Conservation (phyloP, 2,797 vertebrate species). For the Falco columbarius region DNA sequence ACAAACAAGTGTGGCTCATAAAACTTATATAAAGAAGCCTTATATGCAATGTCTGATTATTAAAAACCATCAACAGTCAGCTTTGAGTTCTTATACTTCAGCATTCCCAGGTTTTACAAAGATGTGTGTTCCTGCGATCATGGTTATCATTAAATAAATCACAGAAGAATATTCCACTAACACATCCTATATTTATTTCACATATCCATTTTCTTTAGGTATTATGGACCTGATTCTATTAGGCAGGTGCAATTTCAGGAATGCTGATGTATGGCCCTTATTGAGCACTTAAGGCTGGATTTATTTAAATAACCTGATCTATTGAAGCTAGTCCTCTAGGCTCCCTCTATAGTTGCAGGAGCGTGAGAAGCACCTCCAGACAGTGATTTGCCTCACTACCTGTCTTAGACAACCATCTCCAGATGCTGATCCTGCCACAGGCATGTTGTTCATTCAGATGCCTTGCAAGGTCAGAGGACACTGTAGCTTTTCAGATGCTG, state of each 20-base stretch:
- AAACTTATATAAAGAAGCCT: background rate
- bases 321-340: background rate
- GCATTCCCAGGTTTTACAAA: slow-evolving; percentile 30
- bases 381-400: background rate
- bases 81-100: slow-evolving; percentile 7
- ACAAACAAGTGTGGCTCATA: background rate
- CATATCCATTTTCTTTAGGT: background rate
- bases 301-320: slow-evolving; percentile 10
- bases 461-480: background rate
- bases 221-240: background rate
- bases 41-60: background rate
- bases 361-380: background rate
- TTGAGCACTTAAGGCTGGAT: background rate
- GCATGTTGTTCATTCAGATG: background rate
- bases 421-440: slow-evolving; percentile 1
- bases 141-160: slow-evolving; percentile 22
- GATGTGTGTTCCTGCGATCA: background rate
- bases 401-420: slow-evolving; percentile 11
- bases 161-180: background rate
- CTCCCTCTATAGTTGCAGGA: background rate
- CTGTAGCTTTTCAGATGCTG: background rate
- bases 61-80: background rate
- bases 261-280: background rate
- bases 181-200: background rate
- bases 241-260: slow-evolving; percentile 22